phyloP scores from a whole-genome alignment of 2,113 vertebrate genomes.

The Microcebus griseorufus region DNA sequence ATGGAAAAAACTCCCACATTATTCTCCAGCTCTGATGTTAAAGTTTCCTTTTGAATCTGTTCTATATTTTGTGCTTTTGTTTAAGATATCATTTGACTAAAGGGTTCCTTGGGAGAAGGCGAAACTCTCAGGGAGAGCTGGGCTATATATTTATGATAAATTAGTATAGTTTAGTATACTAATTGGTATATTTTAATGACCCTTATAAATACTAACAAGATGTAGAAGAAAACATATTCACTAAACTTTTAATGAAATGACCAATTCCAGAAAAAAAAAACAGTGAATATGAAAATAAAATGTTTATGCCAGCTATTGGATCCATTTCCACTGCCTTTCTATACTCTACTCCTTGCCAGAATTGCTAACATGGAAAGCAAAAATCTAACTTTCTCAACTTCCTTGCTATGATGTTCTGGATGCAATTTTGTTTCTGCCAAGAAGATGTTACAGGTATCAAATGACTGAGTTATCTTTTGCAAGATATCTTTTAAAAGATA shows the following conservation, averaged over 20 bases:
- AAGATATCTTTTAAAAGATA: background rate
- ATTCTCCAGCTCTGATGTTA: background rate
- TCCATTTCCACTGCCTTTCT: background rate
- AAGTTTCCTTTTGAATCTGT: background rate
- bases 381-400: background rate
- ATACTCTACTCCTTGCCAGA: background rate
- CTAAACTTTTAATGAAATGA: background rate
- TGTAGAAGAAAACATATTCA: background rate
- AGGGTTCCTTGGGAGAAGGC: background rate
- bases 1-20: background rate
- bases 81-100: background rate
- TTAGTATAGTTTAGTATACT: background rate
- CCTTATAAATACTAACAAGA: background rate
- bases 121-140: background rate
- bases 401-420: background rate
- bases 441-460: background rate
- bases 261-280: background rate
- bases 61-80: background rate
- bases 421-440: background rate
- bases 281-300: background rate
- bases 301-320: fast-evolving
- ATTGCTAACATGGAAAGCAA: background rate
- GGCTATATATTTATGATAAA: background rate
- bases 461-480: background rate
- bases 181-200: background rate